These are phyloP conservation scores for Pyrocoelia pectoralis DNA, from an alignment of 2,888 invertebrate genomes.

Conservation along the genomic window DNA sequence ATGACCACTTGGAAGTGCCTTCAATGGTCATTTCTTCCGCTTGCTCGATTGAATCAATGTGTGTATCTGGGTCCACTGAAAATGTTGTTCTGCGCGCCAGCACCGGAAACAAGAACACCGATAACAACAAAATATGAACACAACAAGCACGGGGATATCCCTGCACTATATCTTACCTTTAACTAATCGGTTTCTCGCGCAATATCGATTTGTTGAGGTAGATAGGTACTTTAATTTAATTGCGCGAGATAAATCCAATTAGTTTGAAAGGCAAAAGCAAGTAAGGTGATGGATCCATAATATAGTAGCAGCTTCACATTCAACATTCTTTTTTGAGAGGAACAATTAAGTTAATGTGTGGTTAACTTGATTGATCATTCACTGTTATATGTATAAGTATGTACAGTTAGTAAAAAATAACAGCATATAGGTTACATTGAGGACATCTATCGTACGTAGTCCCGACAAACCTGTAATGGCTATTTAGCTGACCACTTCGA, in stretches of 20 bases:
- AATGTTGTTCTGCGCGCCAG: conserved; percentile 87
- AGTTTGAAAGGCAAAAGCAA: conserved; percentile 41
- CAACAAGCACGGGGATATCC: conserved; percentile 42
- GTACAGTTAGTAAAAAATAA: conserved; percentile 25
- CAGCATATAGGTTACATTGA: conserved; percentile 24
- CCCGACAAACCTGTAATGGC: conserved; percentile 95
- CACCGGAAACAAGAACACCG: conserved; percentile 61
- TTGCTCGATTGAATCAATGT: conserved; percentile 97
- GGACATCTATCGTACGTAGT: conserved; percentile 29
- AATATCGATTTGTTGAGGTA: conserved; percentile 24
- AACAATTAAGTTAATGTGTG: conserved; percentile 30
- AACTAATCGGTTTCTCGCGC: conserved; percentile 39
- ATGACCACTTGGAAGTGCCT: conserved; percentile 99
- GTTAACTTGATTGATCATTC: conserved; percentile 24
- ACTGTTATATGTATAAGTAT: conserved; percentile 10
- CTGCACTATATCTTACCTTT: conserved; percentile 20
- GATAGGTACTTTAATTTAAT: neutral
- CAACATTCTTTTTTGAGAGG: conserved; percentile 45
- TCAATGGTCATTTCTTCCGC: conserved; percentile 97
- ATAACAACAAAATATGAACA: conserved; percentile 54
- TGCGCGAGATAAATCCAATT: conserved; percentile 45
- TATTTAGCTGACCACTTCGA: conserved; percentile 99
- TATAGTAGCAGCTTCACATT: conserved; percentile 51
- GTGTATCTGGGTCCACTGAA: conserved; percentile 96
- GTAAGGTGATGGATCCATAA: conserved; percentile 35